Conservation (phyloP, 2,888 invertebrate genomes). For the Plebejus anna region DNA sequence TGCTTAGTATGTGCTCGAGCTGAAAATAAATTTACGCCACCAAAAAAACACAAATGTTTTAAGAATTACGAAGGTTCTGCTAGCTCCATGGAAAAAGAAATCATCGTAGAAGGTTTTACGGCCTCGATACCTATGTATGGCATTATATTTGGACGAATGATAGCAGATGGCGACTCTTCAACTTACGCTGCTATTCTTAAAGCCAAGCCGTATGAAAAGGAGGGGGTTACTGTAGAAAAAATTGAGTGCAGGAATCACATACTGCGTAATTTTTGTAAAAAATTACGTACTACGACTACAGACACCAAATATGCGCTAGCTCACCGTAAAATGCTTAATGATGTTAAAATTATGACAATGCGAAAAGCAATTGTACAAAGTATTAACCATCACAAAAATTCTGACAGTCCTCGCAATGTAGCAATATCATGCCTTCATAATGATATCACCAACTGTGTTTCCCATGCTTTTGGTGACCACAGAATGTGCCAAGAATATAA, state of each 20-base stretch:
- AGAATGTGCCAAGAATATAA: neutral
- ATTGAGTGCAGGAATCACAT: slow-evolving; percentile 18
- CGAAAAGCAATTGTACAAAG: neutral
- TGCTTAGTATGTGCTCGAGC: slow-evolving; percentile 28
- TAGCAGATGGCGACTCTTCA: neutral
- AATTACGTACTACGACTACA: slow-evolving; percentile 2
- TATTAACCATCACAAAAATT: too few species aligned
- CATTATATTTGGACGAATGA: neutral
- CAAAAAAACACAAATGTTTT: slow-evolving; percentile 27
- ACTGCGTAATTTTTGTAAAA: slow-evolving; percentile 7
- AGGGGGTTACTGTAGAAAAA: slow-evolving; percentile 7
- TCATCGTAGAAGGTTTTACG: neutral
- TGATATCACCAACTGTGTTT: too few species aligned
- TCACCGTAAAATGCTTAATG: neutral
- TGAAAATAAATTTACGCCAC: slow-evolving; percentile 12
- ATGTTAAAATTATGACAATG: neutral
- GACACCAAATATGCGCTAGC: neutral
- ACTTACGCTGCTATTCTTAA: neutral
- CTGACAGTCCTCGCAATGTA: neutral
- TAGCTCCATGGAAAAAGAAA: neutral
- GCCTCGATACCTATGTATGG: neutral
- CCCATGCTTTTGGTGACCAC: neutral
- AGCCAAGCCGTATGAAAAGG: neutral
- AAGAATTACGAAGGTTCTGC: neutral
- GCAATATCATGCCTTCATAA: too few species aligned